Evolutionary conservation across 1,140 invertebrate species (phyloP), one percentile per base, ranked within the genome.

Genomic region (Mamestra configurata): DNA sequence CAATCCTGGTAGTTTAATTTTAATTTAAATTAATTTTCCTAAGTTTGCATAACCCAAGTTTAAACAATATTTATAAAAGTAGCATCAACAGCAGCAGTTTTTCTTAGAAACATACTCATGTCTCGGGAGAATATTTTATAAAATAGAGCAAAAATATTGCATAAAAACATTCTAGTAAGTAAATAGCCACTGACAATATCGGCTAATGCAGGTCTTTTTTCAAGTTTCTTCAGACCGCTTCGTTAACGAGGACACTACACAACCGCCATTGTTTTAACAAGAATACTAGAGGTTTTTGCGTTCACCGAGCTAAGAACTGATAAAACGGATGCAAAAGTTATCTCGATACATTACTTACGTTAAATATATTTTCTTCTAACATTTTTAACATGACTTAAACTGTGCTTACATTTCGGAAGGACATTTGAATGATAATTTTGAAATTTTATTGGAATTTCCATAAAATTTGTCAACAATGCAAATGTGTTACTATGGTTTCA

Each of bases 381-480:
- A 31, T 3, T 31, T 31, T 59, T 15, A 27, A 59, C 55, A 59
- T 15, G 24, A 59, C 24, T 27, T 59, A 15, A 59, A 37, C 31
- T 31, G 18, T 18, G 31, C 20, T 18, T 55, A n/a, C n/a, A n/a
- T n/a, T n/a, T n/a, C n/a, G n/a, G 22, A 15, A 13, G 18, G 10
- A 68, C 18, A 76, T 76, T 76, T 61, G n/a, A 76, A 76, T 76
- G 11, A 59, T 61, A 76, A 76, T 3, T 49, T 3, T 49, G 57
- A 78, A 64, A n/a, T 31, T 78, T 68, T 70, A 78, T 77, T 77
- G 55, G 51, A 57, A 70, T 70, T 57, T 31, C 10, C 64, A 70
- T 57, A 70, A 66, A 70, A 20, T 70, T 70, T 40, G 6, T 18
- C 46, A 70, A 57, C 35, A 55, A 43, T 57, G 31, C 43, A 64